Evolutionary conservation across 92 coral and sea anemone species (phyloP).

Genomic region (Diadumene lineata): DNA sequence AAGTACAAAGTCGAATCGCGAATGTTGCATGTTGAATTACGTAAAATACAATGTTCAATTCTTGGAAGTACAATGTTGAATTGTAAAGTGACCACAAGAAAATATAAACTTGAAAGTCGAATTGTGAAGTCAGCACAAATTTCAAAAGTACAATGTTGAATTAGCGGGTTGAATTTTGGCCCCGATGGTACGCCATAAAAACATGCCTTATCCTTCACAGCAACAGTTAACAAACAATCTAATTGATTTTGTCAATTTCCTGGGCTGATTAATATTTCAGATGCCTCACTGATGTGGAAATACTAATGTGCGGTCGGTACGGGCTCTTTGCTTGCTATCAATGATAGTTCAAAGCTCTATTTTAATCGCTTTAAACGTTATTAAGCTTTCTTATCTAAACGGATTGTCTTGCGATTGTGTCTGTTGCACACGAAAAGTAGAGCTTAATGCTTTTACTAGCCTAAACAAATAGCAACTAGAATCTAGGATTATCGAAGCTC

Average conservation of each 20-base stretch:
- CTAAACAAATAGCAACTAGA: neutral
- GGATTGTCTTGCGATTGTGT: constrained; percentile 2
- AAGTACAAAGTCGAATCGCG: too few species aligned
- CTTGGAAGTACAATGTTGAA: too few species aligned
- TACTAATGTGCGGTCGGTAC: constrained; percentile 9
- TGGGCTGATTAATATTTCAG: constrained; percentile 19
- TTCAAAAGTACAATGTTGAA: too few species aligned
- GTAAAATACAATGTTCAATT: too few species aligned
- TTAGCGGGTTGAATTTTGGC: too few species aligned
- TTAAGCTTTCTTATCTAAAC: constrained; percentile 32
- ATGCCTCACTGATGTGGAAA: constrained; percentile 14
- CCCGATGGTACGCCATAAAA: too few species aligned
- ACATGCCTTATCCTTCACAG: neutral
- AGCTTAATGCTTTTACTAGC: neutral
- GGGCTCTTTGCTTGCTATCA: neutral
- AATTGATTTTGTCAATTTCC: constrained; percentile 5
- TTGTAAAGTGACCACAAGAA: too few species aligned
- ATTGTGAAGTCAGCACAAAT: too few species aligned
- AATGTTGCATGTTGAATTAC: too few species aligned
- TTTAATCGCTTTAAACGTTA: constrained; percentile 18
- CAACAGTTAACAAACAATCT: neutral
- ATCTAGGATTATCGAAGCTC: neutral
- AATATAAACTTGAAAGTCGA: too few species aligned
- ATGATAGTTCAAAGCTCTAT: neutral
- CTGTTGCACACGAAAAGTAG: constrained; percentile 13